Percentiles rank a stretch among this genome's conserved stretches.
Conservation (phyloP, 1,140 invertebrate genomes). For the Asobara japonica region DNA sequence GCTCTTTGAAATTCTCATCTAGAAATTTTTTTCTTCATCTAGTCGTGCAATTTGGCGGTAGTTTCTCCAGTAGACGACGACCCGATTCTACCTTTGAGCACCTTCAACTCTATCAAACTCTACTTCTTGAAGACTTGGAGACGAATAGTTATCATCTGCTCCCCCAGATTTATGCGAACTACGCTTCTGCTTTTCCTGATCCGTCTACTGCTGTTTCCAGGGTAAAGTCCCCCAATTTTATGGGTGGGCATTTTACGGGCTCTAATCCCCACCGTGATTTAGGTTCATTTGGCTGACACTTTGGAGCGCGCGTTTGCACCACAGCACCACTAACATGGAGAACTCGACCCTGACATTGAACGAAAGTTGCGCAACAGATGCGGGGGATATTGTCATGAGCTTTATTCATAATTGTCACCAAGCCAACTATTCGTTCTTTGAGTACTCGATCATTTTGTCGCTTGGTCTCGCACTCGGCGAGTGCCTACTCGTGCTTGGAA, state of each 20-base stretch:
- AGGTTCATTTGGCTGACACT: conserved; percentile 44
- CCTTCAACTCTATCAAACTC: conserved; percentile 12
- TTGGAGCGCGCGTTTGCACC: conserved; percentile 43
- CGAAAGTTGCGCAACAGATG: conserved; percentile 32
- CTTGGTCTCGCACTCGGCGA: conserved; percentile 46
- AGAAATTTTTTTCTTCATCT: no score
- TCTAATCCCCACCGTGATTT: background rate
- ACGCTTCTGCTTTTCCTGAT: conserved; percentile 36
- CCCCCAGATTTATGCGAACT: conserved; percentile 25
- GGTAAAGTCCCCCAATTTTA: conserved; percentile 39
- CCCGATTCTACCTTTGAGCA: background rate
- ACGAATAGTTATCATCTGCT: conserved; percentile 32
- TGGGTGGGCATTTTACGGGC: background rate
- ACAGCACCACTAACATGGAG: conserved; percentile 1
- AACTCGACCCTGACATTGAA: conserved; percentile 17
- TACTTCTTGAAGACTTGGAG: conserved; percentile 38
- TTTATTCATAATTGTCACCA: conserved; percentile 45
- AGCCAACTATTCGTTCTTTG: conserved; percentile 38
- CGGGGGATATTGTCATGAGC: conserved; percentile 33
- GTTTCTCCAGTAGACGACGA: conserved; percentile 37
- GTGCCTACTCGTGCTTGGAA: conserved; percentile 39
- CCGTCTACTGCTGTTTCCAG: conserved; percentile 44
- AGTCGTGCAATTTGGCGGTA: conserved; percentile 30
- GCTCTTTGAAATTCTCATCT: no score
- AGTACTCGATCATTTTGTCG: conserved; percentile 39